A percentile compares a stretch with the other conserved stretches of the same genome.
These are phyloP conservation scores for Macrotus californicus DNA, from an alignment of 2,113 vertebrate species.

Conservation along the genomic window DNA sequence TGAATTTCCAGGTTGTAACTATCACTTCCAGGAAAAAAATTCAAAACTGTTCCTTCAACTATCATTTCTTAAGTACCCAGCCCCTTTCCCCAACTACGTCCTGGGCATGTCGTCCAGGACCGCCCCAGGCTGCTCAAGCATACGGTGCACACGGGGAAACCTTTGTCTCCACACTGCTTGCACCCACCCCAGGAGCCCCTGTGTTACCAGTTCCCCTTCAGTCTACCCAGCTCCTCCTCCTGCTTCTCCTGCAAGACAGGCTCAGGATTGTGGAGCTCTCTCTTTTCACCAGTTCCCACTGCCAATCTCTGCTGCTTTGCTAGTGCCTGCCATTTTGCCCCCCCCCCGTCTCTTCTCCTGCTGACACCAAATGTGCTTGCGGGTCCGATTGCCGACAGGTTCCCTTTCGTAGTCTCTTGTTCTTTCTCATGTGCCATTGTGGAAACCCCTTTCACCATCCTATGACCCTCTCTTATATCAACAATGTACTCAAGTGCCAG, in stretches of 20 bases:
- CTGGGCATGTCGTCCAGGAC: not conserved
- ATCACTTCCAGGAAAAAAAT: not conserved
- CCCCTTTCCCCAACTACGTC: not conserved
- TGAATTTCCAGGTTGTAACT: conserved; percentile 18
- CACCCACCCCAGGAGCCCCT: not conserved
- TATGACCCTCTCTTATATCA: not conserved
- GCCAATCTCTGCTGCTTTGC: not conserved
- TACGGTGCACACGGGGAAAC: not conserved
- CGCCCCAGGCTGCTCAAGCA: not conserved
- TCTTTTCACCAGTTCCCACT: not conserved
- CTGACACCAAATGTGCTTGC: not conserved
- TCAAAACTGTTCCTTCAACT: not conserved
- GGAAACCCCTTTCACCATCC: not conserved
- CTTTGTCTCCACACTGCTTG: not conserved
- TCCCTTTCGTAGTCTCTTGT: not conserved
- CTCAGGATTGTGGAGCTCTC: not conserved
- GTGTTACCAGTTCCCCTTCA: not conserved
- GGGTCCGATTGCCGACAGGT: not conserved
- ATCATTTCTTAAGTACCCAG: not conserved
- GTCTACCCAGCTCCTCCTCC: not conserved
- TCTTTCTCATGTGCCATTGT: not conserved
- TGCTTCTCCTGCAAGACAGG: not conserved
- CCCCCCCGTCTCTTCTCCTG: not conserved
- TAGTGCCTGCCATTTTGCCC: not conserved
- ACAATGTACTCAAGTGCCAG: not conserved